Conservation (phyloP, 2,113 vertebrate species). For the Nyctibius bracteatus region DNA sequence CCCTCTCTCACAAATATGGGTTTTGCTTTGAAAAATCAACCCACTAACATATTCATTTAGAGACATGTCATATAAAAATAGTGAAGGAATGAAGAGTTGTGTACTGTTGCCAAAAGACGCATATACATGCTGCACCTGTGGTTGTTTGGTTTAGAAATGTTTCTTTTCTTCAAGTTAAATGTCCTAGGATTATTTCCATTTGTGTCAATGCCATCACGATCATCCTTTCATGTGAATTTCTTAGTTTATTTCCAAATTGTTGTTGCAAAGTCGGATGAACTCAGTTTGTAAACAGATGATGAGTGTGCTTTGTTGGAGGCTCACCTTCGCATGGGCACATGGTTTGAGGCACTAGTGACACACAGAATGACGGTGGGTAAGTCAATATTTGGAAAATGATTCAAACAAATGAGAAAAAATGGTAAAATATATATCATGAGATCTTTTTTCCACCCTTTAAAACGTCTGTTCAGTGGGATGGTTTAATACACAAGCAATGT, state of each 20-base stretch:
- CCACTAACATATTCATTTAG: background rate
- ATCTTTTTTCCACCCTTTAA: background rate
- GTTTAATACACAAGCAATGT: background rate
- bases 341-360: background rate
- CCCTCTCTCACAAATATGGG: background rate
- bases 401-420: background rate
- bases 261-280: background rate
- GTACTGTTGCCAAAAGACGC: background rate
- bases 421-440: background rate
- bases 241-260: background rate
- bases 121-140: background rate
- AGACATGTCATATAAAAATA: background rate
- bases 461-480: background rate
- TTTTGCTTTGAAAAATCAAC: background rate
- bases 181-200: background rate
- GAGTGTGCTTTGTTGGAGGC: background rate
- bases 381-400: background rate
- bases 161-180: background rate
- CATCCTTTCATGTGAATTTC: background rate
- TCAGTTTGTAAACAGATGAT: background rate
- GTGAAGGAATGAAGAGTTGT: background rate
- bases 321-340: rapidly evolving
- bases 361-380: background rate
- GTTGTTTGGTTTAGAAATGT: background rate
- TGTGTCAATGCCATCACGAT: background rate